A percentile compares a stretch with the other conserved stretches of the same genome.
Evolutionary conservation across 2,888 invertebrate species (phyloP).

Genomic region (Erebia ligea): DNA sequence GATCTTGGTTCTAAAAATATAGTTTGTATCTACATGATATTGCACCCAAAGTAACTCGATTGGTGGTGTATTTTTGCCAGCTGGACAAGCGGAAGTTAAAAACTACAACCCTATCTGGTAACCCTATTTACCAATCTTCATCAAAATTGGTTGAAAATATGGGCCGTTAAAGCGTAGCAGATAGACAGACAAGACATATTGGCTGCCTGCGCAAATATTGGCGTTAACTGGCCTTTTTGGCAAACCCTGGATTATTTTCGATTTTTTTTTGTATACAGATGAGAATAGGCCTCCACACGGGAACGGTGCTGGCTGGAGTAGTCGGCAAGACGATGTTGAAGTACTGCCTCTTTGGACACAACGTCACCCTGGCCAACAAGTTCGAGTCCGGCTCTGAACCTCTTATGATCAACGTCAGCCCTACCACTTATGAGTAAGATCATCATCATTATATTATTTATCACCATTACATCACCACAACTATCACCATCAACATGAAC

Average conservation of each 20-base stretch:
- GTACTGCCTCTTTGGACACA: constrained; percentile 97
- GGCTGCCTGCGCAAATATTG: too few species aligned
- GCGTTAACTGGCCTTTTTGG: too few species aligned
- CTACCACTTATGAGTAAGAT: constrained; percentile 94
- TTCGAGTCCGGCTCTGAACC: constrained; percentile 97
- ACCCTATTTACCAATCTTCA: too few species aligned
- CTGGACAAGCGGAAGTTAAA: too few species aligned
- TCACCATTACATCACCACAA: background rate
- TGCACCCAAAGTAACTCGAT: too few species aligned
- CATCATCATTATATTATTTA: background rate
- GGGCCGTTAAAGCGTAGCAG: too few species aligned
- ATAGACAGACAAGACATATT: too few species aligned
- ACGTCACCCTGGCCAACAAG: constrained; percentile 97
- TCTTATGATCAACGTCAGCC: constrained; percentile 95
- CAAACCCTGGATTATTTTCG: background rate
- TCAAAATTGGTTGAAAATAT: too few species aligned
- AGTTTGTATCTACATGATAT: too few species aligned
- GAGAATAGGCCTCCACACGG: constrained; percentile 97
- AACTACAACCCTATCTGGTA: too few species aligned
- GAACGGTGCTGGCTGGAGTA: constrained; percentile 96
- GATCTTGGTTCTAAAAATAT: too few species aligned
- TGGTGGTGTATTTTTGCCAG: too few species aligned
- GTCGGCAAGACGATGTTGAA: constrained; percentile 97
- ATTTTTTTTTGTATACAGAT: constrained; percentile 84
- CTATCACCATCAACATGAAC: background rate